Conservation (phyloP, 2,113 vertebrate genomes). For the Kryptolebias marmoratus region DNA sequence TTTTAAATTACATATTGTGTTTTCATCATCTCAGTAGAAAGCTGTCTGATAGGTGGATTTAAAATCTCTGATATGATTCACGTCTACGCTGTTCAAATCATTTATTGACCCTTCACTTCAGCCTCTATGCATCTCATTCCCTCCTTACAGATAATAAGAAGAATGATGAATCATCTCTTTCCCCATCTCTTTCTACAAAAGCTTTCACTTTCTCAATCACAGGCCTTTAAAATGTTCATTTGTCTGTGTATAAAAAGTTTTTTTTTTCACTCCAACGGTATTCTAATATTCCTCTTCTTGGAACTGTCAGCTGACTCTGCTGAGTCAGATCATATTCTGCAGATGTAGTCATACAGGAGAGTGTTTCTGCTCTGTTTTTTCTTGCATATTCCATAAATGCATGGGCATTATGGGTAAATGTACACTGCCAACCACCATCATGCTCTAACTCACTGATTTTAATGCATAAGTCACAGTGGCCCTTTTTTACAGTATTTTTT, state of each 20-base stretch:
- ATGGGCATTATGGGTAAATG: not conserved
- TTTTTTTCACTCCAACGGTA: not conserved
- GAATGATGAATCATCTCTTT: not conserved
- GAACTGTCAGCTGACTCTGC: not conserved
- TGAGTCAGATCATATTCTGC: not conserved
- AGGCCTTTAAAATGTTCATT: not conserved
- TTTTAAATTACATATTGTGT: not conserved
- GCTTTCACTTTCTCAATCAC: not conserved
- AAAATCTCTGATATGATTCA: not conserved
- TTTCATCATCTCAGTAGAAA: not conserved
- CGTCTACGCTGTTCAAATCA: not conserved
- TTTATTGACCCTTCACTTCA: not conserved
- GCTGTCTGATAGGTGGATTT: not conserved
- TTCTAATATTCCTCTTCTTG: constrained; percentile 1
- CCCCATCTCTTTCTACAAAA: not conserved
- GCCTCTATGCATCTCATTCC: no score
- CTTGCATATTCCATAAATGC: not conserved
- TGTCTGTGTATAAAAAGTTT: not conserved
- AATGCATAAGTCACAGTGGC: no score
- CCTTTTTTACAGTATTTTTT: no score
- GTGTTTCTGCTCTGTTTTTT: not conserved
- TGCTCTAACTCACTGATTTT: no score
- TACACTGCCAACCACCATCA: not conserved
- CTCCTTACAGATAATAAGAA: not conserved
- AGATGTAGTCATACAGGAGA: not conserved